Percentiles rank a stretch among this genome's conserved stretches.
Conservation (phyloP, 2,113 vertebrate genomes). For the Tursiops truncatus region DNA sequence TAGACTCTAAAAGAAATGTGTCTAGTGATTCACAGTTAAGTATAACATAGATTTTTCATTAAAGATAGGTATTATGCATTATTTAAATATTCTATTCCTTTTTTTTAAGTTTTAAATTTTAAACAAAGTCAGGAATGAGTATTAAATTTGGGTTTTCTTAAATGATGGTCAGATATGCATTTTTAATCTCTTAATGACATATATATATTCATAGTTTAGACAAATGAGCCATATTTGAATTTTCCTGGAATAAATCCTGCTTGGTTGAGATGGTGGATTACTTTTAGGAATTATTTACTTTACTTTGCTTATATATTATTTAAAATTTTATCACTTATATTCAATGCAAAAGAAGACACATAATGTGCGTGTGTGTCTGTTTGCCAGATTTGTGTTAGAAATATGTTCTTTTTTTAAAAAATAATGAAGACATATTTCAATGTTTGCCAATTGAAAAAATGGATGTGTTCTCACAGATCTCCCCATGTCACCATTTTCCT, state of each 20-base stretch:
- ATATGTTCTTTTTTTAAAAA: background rate
- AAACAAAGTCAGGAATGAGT: background rate
- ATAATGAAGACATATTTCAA: background rate
- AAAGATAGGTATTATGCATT: background rate
- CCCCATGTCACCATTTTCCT: background rate
- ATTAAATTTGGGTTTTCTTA: background rate
- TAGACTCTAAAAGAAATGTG: background rate
- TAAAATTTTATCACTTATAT: background rate
- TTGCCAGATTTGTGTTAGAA: background rate
- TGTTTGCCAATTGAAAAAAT: background rate
- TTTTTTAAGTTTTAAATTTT: background rate
- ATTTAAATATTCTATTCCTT: background rate
- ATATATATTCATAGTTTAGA: background rate
- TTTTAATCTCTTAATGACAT: background rate
- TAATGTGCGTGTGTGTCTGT: background rate
- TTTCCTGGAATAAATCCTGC: background rate
- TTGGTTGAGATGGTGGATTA: background rate
- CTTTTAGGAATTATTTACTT: background rate
- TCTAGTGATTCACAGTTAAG: background rate
- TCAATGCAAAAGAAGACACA: background rate
- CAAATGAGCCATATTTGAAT: background rate
- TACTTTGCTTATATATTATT: background rate
- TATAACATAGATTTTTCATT: background rate
- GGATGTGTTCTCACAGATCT: background rate
- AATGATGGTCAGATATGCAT: background rate